phyloP scores from a whole-genome alignment of 2,113 vertebrate species.

The Columba janthina region DNA sequence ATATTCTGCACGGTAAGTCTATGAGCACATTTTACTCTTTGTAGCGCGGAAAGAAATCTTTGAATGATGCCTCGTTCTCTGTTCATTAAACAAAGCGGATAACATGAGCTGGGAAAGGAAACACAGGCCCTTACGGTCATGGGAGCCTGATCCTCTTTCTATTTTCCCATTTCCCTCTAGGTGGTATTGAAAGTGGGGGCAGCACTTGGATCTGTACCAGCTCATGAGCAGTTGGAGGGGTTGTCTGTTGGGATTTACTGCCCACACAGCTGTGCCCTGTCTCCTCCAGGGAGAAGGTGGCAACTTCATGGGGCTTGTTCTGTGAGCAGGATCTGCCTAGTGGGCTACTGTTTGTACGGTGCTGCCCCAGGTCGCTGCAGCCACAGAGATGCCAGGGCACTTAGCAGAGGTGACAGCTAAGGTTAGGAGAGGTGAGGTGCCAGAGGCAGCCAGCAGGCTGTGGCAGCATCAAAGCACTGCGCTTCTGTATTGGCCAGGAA shows the following conservation, averaged over 20 bases:
- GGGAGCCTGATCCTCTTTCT: background rate
- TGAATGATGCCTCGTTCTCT: background rate
- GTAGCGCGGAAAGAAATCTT: background rate
- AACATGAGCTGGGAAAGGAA: background rate
- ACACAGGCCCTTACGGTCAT: background rate
- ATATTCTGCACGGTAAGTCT: constrained; percentile 88
- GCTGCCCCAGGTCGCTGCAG: background rate
- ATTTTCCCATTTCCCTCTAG: background rate
- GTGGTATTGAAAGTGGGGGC: background rate
- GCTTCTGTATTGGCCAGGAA: background rate
- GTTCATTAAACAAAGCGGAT: background rate
- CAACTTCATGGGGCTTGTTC: background rate
- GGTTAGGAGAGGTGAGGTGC: background rate
- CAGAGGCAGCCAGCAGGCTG: background rate
- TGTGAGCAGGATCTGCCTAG: background rate
- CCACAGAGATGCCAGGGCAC: background rate
- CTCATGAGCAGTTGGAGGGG: background rate
- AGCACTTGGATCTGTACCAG: background rate
- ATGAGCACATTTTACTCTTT: background rate
- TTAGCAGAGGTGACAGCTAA: background rate
- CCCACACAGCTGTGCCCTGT: background rate
- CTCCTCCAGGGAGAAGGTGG: background rate
- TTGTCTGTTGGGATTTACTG: background rate
- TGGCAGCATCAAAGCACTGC: background rate
- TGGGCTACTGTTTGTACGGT: background rate